These are phyloP conservation scores for Cotesia chilonis DNA, from an alignment of 1,140 invertebrate genomes.

Conservation along the genomic window DNA sequence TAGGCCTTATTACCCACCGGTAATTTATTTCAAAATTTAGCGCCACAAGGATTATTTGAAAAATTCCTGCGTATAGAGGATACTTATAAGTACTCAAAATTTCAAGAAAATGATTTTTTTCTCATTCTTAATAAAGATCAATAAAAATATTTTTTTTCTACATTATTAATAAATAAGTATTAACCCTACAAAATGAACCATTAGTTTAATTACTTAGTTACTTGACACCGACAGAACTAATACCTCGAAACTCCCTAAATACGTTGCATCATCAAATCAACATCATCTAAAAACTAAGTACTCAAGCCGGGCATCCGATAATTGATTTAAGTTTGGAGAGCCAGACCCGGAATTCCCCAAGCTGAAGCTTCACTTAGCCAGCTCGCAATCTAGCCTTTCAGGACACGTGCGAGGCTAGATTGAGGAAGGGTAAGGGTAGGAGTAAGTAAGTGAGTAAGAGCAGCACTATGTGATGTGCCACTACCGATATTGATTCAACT, in stretches of 20 bases:
- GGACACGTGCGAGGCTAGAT: slow-evolving; percentile 3
- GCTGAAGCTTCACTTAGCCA: background rate
- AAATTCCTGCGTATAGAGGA: too few relatives aligned
- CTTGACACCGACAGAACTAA: too few relatives aligned
- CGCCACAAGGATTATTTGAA: too few relatives aligned
- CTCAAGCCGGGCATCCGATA: background rate
- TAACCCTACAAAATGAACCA: too few relatives aligned
- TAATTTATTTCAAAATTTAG: too few relatives aligned
- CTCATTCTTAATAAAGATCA: too few relatives aligned
- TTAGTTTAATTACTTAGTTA: too few relatives aligned
- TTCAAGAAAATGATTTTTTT: too few relatives aligned
- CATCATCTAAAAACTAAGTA: background rate
- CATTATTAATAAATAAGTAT: too few relatives aligned
- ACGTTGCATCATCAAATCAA: slow-evolving; percentile 18
- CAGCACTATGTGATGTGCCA: slow-evolving; percentile 29
- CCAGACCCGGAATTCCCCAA: background rate
- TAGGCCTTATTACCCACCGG: too few relatives aligned
- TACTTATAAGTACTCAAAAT: too few relatives aligned
- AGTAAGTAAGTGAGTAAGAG: background rate
- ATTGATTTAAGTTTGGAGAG: slow-evolving; percentile 20
- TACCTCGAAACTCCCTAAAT: slow-evolving; percentile 38
- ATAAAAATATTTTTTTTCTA: too few relatives aligned
- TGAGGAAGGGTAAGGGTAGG: background rate
- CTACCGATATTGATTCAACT: slow-evolving; percentile 40
- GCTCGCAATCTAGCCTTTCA: slow-evolving; percentile 7